Conservation (phyloP, 2,797 vertebrate species). For the Etheostoma nigrum region DNA sequence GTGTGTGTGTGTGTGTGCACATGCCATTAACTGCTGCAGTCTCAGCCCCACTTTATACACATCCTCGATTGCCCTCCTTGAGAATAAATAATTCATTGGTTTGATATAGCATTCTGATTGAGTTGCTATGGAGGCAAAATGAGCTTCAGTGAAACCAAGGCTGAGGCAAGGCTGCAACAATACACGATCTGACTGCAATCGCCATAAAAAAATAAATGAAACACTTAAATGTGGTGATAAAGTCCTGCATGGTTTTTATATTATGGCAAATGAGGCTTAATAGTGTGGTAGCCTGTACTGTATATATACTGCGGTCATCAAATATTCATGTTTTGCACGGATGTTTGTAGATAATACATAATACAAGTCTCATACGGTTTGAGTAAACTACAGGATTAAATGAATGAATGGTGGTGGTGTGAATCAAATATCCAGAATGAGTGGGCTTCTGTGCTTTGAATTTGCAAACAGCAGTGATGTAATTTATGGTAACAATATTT, state of each 20-base stretch:
- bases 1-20: constrained; percentile 17
- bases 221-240: not conserved
- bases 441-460: not conserved
- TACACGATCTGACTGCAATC: constrained; percentile 11
- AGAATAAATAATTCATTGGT: constrained; percentile 78
- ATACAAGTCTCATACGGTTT: not conserved
- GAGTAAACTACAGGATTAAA: not conserved
- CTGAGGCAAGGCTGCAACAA: constrained; percentile 13
- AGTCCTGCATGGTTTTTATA: not conserved
- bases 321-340: not conserved
- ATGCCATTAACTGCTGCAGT: constrained; percentile 14
- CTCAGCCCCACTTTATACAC: constrained; percentile 29
- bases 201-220: constrained; percentile 1
- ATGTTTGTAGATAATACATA: not conserved
- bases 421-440: not conserved
- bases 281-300: not conserved
- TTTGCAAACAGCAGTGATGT: not conserved
- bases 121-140: constrained; percentile 68
- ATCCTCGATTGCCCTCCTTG: constrained; percentile 37
- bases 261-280: not conserved
- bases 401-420: not conserved
- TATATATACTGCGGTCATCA: not conserved
- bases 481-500: not conserved
- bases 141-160: constrained; percentile 39
- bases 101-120: constrained; percentile 58